Evolutionary conservation across 1,140 invertebrate species (phyloP).

Genomic region (Drosophila ironensis): DNA sequence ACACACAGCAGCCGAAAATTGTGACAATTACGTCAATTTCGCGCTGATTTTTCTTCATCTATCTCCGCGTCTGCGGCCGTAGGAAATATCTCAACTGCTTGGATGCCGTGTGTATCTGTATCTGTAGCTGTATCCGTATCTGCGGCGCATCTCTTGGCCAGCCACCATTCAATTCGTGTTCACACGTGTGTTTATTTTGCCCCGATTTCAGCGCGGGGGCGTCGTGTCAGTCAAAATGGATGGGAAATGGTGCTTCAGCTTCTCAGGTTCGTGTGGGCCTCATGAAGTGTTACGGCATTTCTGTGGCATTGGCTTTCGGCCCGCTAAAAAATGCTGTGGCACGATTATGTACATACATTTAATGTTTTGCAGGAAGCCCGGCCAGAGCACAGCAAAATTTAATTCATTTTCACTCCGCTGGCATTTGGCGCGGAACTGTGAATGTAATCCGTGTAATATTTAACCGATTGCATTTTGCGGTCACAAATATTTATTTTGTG

Average conservation of each 20-base stretch:
- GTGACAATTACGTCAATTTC: conserved; percentile 78
- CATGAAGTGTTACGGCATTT: conserved; percentile 70
- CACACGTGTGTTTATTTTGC: conserved; percentile 75
- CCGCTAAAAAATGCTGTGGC: conserved; percentile 39
- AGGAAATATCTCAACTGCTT: conserved; percentile 18
- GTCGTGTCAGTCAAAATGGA: conserved; percentile 30
- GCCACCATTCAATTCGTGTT: conserved; percentile 67
- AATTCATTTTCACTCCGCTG: conserved; percentile 53
- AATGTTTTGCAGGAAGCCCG: conserved; percentile 52
- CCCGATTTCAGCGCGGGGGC: conserved; percentile 42
- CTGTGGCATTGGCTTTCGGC: conserved; percentile 58
- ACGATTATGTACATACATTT: background rate
- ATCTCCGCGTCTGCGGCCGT: conserved; percentile 5
- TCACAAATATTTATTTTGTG: conserved; percentile 2
- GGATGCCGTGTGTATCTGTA: conserved; percentile 3
- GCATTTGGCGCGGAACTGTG: background rate
- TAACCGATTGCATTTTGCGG: conserved; percentile 16
- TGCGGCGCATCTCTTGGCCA: conserved; percentile 67
- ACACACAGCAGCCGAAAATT: conserved; percentile 48
- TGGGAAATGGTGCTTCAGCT: conserved; percentile 3
- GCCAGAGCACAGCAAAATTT: conserved; percentile 52
- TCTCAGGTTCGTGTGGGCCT: conserved; percentile 18
- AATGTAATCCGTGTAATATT: too few species aligned
- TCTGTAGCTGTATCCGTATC: conserved; percentile 32
- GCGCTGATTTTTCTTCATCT: conserved; percentile 63